Evolutionary conservation across 2,797 vertebrate species (phyloP), one percentile per base, ranked within the genome.

Genomic region (Brachymystax lenok): DNA sequence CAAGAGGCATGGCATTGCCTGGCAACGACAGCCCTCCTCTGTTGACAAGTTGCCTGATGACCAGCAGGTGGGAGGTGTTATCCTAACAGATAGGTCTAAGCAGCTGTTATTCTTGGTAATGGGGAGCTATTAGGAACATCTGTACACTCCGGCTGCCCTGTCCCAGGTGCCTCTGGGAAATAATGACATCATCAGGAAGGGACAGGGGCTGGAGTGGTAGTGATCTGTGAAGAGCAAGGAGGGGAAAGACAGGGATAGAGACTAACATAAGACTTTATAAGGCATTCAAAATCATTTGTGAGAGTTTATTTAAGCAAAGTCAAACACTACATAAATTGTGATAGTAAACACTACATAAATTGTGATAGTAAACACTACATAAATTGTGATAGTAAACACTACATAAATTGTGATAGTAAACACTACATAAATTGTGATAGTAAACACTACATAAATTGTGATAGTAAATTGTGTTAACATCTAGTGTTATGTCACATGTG

Each of bases 21-120:
- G 87, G 94, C 94, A 95, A 90, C 85, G 82, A 54, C 73, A 75
- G 93, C n/a, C 86, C 93, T 94, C 94, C 91, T 92, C 92, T 93
- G 86, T 92, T 95, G 95, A 96, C 95, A 95, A 95, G 91, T 87
- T 93, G 88, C 92, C 93, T 96, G 96, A 97, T 96, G 95, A 94
- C 96, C 95, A 97, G 96, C 97, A 97, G 97, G 97, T 98, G 97
- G 97, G 96, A 96, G 92, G 94, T 97, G 97, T 98, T 99, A 96
- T 97, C 96, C 96, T 96, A 97, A 97, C 96, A 97, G 97, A 98
- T 98, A 96, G 97, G 98, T 97, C 97, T 97, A 98, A 99, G 97
- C 97, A 99, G 97, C 97, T 99, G 98, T 98, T 99, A 97, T 99
- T 98, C 96, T 98, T 98, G 97, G 96, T 99, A 98, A 99, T 99